Evolutionary conservation across 1,140 invertebrate species (phyloP).

Genomic region (Cyclina sinensis): DNA sequence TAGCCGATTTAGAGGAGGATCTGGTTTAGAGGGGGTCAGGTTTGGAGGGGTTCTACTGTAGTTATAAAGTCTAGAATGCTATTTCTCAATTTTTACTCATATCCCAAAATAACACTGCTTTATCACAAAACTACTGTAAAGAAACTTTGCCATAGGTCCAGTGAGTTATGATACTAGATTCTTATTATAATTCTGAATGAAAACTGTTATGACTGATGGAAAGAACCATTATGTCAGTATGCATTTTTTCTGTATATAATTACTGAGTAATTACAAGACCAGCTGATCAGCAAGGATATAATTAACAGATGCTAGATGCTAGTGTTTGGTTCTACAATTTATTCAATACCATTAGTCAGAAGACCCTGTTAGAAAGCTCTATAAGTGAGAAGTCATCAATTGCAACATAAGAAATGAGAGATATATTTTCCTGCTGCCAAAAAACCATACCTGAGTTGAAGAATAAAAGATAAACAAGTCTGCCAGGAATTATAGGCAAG

Average conservation of each 20-base stretch:
- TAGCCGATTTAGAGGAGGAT: no score
- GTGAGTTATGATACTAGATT: no score
- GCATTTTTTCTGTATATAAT: neutral
- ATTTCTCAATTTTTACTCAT: no score
- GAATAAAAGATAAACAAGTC: neutral
- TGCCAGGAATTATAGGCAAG: neutral
- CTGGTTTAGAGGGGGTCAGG: no score
- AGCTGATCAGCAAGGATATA: neutral
- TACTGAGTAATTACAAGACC: neutral
- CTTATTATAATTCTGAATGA: no score
- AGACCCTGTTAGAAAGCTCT: neutral
- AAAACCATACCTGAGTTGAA: neutral
- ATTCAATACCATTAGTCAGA: neutral
- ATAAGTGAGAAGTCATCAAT: neutral
- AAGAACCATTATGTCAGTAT: no score
- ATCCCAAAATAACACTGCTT: no score
- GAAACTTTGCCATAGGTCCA: no score
- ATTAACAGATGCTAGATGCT: neutral
- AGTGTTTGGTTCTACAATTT: neutral
- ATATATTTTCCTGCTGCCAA: neutral
- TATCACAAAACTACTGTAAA: no score
- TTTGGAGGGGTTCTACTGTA: no score
- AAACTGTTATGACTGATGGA: no score
- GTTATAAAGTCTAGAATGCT: no score
- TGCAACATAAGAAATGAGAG: neutral